phyloP scores from a whole-genome alignment of 2,888 invertebrate species.

The Idaea dimidiata region DNA sequence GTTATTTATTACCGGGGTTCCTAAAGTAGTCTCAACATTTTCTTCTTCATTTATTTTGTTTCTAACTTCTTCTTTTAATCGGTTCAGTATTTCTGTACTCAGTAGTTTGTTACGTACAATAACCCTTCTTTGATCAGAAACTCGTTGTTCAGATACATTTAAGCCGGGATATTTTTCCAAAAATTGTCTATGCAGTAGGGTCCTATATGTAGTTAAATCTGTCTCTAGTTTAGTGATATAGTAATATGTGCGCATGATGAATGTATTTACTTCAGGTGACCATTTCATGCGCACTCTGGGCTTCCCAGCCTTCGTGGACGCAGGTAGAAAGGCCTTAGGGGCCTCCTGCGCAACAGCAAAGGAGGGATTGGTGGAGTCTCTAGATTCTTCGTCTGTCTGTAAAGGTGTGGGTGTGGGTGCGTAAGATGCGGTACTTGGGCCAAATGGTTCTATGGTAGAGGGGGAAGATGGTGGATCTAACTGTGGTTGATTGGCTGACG shows the following conservation, averaged over 20 bases:
- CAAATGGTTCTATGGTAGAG: too few relatives aligned
- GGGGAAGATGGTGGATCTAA: too few relatives aligned
- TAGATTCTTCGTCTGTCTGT: too few relatives aligned
- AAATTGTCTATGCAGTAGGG: conserved; percentile 2
- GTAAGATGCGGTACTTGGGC: too few relatives aligned
- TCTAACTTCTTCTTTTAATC: background rate
- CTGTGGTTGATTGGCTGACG: too few relatives aligned
- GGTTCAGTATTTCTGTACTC: background rate
- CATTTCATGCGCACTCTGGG: conserved; percentile 17
- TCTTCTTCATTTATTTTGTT: background rate
- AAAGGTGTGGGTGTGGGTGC: too few relatives aligned
- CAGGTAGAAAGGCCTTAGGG: conserved; percentile 9
- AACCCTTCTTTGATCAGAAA: conserved; percentile 5
- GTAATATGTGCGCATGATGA: conserved; percentile 14
- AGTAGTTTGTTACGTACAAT: conserved; percentile 2
- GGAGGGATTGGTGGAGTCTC: too few relatives aligned
- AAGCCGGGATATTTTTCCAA: background rate
- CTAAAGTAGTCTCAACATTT: too few relatives aligned
- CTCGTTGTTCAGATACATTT: conserved; percentile 2
- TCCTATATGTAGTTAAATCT: background rate
- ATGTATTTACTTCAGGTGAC: conserved; percentile 13
- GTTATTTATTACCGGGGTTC: background rate
- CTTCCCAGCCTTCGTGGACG: conserved; percentile 20
- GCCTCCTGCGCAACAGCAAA: too few relatives aligned
- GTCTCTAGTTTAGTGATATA: conserved; percentile 3